Base-by-base conservation (phyloP, 2,888 invertebrate species). In the Rotaria socialis region DNA sequence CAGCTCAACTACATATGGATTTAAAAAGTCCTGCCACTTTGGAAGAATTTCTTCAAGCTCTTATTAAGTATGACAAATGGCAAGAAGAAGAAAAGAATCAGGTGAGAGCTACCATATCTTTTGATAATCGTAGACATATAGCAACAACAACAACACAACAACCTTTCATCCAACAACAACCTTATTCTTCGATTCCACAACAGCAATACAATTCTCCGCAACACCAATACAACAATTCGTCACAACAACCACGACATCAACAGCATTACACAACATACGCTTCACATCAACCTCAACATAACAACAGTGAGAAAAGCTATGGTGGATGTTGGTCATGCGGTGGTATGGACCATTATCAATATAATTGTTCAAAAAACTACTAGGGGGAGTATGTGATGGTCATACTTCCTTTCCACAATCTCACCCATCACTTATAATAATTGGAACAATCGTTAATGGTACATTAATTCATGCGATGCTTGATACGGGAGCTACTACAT, bases 261-360 rank as follows among this genome's bases (percentile, higher is more conserved):
- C 8, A 5, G 6, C 47, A 47, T 47, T 47, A 47, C 8, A 5
- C 47, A 47, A 47, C 47, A 47, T 8, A 11, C n/a, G 58, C 5
- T 41, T 41, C 14, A 41, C 35, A 0, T 16, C 74, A 74, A 41
- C 5, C 8, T 5, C 74, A 74, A 16, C 1, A 35, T 14, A 74
- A 8, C 35, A 41, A 10, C 10, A 41, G 22, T 4, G n/a, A n/a
- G n/a, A 74, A 74, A 74, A 19, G 16, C 7, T 74, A 74, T 41
- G 22, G 41, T 74, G 74, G 41, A 10, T 74, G 74, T 41, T 74
- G 74, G 74, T 35, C 74, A 35, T 41, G 74, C 24, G 74, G 74
- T 74, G 74, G 16, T 41, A 74, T 74, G 74, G 74, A 74, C 19
- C 74, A 74, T 74, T 74, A 35, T 41, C 74, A 74, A 41, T 74